Evolutionary conservation across 2,888 invertebrate genomes (phyloP).

Genomic region (Aporophyla lueneburgensis): DNA sequence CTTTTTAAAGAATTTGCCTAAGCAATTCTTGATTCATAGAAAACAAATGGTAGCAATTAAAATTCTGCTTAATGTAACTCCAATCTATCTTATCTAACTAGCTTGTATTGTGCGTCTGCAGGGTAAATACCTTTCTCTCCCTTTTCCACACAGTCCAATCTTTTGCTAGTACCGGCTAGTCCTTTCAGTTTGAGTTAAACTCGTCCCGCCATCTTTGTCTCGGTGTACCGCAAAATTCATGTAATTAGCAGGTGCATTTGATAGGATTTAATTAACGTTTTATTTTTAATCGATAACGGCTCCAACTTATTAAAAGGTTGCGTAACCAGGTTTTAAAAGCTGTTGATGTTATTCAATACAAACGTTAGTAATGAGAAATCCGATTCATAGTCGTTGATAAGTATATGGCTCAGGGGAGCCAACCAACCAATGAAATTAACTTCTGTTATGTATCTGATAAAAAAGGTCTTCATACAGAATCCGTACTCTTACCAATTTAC

Average conservation of each 20-base stretch:
- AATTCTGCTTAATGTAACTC: slow-evolving; percentile 17
- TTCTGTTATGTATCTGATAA: slow-evolving; percentile 73
- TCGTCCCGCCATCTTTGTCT: too few species aligned
- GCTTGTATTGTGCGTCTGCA: too few species aligned
- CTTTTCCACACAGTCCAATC: too few species aligned
- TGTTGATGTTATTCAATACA: slow-evolving; percentile 24
- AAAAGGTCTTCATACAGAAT: slow-evolving; percentile 75
- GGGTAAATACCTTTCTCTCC: too few species aligned
- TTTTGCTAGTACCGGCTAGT: too few species aligned
- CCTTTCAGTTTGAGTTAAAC: too few species aligned
- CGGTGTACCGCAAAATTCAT: neutral
- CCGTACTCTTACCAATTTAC: slow-evolving; percentile 81
- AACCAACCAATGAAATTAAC: slow-evolving; percentile 69
- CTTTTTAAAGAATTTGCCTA: slow-evolving; percentile 44
- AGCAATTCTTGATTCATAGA: slow-evolving; percentile 21
- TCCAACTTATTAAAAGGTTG: slow-evolving; percentile 27
- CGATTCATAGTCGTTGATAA: slow-evolving; percentile 34
- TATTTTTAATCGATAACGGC: slow-evolving; percentile 18
- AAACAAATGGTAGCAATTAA: slow-evolving; percentile 21
- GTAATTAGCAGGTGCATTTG: slow-evolving; percentile 25
- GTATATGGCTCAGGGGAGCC: slow-evolving; percentile 56
- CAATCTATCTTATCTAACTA: too few species aligned
- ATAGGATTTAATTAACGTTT: slow-evolving; percentile 27
- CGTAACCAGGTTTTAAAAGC: slow-evolving; percentile 37
- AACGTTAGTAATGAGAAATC: slow-evolving; percentile 39